Evolutionary conservation across 2,888 invertebrate species (phyloP), one percentile per base, ranked within the genome.

Genomic region (Parapristionchus giblindavisi): DNA sequence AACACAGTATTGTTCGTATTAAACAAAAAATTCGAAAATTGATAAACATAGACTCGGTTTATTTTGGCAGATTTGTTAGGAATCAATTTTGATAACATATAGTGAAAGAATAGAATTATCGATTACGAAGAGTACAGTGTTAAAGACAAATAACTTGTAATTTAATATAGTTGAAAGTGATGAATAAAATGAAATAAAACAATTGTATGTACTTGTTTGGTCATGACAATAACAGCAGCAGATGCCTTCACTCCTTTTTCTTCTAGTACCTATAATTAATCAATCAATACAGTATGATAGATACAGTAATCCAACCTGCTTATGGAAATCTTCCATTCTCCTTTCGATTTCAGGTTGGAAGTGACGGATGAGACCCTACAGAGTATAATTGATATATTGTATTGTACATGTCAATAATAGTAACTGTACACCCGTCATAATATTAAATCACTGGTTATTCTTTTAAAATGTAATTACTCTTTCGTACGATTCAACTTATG

Each of bases 211-310:
- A 78, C 95, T 80, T 94, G 94, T 86, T 94, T 94, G 90, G 99
- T 95, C 97, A 99, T 99, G 17, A 99, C 99, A 85, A 99, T 99
- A 78, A 99, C 91, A 71, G 99, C 99, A 11, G 72, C 60, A 29
- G 60, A 34, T 34, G 79, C 73, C 56, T 76, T 74, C 27, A 76
- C 40, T 75, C 81, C 80, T 71, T 81, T 79, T 75, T 83, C 83
- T 32, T 80, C 79, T 73, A 82, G 75, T 27, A 83, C 80, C 70
- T 70, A 38, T 3, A 54, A 11, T 24, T 14, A 36, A 17, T n/a
- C 14, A 1, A 36, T 29, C 60, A 27, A 54, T 54, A 52, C 34
- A n/a, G 27, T 17, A 52, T 36, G 8, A n/a, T 56, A 56, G 8
- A 54, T 27, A 54, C 17, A 60, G 52, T 36, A 17, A 24, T 52